Evolutionary conservation across 23 tunicate species (phyloP), one percentile per base, ranked within the genome.

Genomic region (Halocynthia roretzi): DNA sequence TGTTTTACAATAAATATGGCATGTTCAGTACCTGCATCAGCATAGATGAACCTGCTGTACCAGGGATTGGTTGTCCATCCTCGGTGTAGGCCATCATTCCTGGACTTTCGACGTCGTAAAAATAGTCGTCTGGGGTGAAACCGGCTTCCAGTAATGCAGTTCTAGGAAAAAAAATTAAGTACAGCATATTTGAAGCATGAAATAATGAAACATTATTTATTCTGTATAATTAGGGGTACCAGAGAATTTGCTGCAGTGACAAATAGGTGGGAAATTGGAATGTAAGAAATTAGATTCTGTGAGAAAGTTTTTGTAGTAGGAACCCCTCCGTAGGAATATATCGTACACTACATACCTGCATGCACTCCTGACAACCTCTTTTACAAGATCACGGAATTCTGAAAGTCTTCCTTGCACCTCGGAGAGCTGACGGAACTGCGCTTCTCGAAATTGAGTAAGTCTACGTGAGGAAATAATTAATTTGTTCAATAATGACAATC

Each of bases 91-190:
- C 84, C 56, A 82, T 74, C 71, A 72, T 50, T 48, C 87, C 83
- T 6, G 97, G 97, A 70, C 90, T 90, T 62, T 93, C 98, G 6
- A 75, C 62, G 50, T 87, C 98, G 65, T 88, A 88, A 54, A 83
- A 94, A 62, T 87, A 87, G 78, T 94, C 99, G 63, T 94, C 99
- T 2, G 99, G 99, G 5, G 95, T 87, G 78, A 94, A 94, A 5
- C 99, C 99, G 67, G 96, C 99, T 81, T 94, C 99, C 11, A 94
- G 83, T 50, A 94, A 61, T 7, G 99, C 95, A 61, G 95, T 94
- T 75, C 99, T 94, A 76, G 8, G 8, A 80, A 67, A 83, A 79
- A 14, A 7, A 49, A 0, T 76, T 4, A 31, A 31, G 44, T 31
- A 31, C 44, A 50, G 44, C 44, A 31, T 31, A 31, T 31, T 1